Evolutionary conservation across 2,797 vertebrate genomes (phyloP), one percentile per base, ranked within the genome.

Genomic region (Remorina albescens): DNA sequence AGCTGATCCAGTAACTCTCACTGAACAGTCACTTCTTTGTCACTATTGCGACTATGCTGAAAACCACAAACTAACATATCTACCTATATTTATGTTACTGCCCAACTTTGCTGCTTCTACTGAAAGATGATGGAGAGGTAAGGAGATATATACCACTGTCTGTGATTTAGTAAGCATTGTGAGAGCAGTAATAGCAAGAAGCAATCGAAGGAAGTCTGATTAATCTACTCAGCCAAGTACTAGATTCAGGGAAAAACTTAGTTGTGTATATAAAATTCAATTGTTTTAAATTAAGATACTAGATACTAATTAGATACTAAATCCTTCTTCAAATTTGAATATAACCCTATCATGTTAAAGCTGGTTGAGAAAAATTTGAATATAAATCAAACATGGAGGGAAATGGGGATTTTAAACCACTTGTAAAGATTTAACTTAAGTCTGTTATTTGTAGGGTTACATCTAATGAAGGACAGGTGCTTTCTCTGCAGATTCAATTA

Each of bases 161-260:
- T 62, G 28, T 64, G 67, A 76, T 74, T 65, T 41, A 75, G 80
- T 2, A 54, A 74, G 62, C 25, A 16, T 81, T 47, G 67, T 74
- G 64, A 73, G 2, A 71, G 50, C 51, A 4, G 26, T 56, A 44
- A 74, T 34, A 54, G 23, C 32, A 71, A 30, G 32, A 61, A 58
- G 56, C 28, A 74, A 32, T 58, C 59, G 67, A 54, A 54, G 37
- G 0, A 64, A 21, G 21, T 63, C 49, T 69, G 16, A 76, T 59
- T 56, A 53, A 72, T 66, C 28, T 71, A 72, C 9, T 59, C 10
- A 46, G 34, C 19, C 36, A 55, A 54, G 37, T 25, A 39, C 36
- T 25, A 73, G n/a, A 65, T 66, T 80, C 15, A 63, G 64, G 67
- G 7, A 30, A 49, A 68, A 54, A 25, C 6, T 12, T 23, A 23